Percentiles rank a stretch among this genome's conserved stretches.
Conservation (phyloP, 2,888 invertebrate genomes). For the Oligia strigilis region DNA sequence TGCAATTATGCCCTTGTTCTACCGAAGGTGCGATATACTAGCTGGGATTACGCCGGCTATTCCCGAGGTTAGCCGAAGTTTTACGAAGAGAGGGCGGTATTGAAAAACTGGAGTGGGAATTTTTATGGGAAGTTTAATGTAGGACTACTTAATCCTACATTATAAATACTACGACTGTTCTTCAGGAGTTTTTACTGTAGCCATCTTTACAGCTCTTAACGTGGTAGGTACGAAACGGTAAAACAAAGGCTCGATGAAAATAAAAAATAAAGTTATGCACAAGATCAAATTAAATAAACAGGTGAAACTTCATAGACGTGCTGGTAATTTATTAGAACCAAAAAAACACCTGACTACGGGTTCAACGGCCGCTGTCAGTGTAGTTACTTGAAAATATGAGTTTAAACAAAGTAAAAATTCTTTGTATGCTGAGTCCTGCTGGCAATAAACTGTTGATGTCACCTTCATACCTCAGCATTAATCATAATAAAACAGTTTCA, state of each 20-base stretch:
- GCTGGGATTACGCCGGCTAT: slow-evolving; percentile 42
- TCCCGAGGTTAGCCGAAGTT: slow-evolving; percentile 30
- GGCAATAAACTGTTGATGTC: slow-evolving; percentile 21
- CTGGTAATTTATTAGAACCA: not conserved
- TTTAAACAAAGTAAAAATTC: not conserved
- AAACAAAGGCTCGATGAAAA: not conserved
- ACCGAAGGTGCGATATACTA: too few species aligned
- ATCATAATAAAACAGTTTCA: slow-evolving; percentile 50
- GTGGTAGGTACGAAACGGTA: too few species aligned
- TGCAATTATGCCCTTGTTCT: too few species aligned
- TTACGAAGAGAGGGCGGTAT: slow-evolving; percentile 25
- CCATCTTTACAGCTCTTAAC: not conserved
- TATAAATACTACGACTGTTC: too few species aligned
- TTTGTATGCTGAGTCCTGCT: slow-evolving; percentile 9
- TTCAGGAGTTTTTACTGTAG: not conserved
- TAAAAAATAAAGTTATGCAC: not conserved
- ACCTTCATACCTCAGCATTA: slow-evolving; percentile 20
- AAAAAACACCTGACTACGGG: not conserved
- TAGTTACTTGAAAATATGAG: not conserved
- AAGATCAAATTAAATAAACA: not conserved
- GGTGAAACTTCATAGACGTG: not conserved
- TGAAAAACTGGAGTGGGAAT: slow-evolving; percentile 11
- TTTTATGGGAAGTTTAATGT: not conserved
- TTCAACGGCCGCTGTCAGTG: not conserved
- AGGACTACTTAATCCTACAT: too few species aligned